A percentile compares a stretch with the other conserved stretches of the same genome.
These are phyloP conservation scores for Drosophila mercatorum DNA, from an alignment of 2,888 invertebrate species.

Conservation along the genomic window DNA sequence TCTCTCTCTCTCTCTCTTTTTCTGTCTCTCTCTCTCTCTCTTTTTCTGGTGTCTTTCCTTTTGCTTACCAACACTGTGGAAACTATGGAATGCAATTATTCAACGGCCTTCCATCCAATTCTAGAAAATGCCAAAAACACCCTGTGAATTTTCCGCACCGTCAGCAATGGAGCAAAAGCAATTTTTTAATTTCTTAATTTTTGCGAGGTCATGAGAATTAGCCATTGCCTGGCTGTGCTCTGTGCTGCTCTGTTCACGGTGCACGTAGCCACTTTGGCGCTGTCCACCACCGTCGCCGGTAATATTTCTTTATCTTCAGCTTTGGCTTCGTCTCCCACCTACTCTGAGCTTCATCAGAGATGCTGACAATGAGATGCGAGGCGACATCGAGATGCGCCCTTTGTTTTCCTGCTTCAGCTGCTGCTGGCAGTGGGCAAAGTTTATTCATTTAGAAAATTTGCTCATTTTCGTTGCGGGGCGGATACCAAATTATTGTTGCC, in stretches of 20 bases:
- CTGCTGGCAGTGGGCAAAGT: constrained; percentile 61
- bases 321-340: constrained; percentile 16
- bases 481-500: constrained; percentile 65
- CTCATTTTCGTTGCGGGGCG: constrained; percentile 68
- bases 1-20: background rate
- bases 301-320: constrained; percentile 75
- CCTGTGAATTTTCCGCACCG: constrained; percentile 72
- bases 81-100: constrained; percentile 70
- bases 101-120: constrained; percentile 65
- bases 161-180: constrained; percentile 68
- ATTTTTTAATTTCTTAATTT: constrained; percentile 83
- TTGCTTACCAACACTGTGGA: constrained; percentile 16
- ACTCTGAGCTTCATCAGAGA: constrained; percentile 31
- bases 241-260: constrained; percentile 18
- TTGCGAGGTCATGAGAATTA: constrained; percentile 80
- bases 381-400: constrained; percentile 61
- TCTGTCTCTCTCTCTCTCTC: background rate
- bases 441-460: constrained; percentile 83
- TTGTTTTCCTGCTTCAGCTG: constrained; percentile 50
- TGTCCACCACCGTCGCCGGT: constrained; percentile 50
- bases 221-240: constrained; percentile 23
- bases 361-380: constrained; percentile 64
- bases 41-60: background rate
- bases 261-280: constrained; percentile 67
- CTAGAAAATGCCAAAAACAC: constrained; percentile 72